Conservation (phyloP, 1,140 invertebrate genomes). For the Temnothorax curvispinosus region DNA sequence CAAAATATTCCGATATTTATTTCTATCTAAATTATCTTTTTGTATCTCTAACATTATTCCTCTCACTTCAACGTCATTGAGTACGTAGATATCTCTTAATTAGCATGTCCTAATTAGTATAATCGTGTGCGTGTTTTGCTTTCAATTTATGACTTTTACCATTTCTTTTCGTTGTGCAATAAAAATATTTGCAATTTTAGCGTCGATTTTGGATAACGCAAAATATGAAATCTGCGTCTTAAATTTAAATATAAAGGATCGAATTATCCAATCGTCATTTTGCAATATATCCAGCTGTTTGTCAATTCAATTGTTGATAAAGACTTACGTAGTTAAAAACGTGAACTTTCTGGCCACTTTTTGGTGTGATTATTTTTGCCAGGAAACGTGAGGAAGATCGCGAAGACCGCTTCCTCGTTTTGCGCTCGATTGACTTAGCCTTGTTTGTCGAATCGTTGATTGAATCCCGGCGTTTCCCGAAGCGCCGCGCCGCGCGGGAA, state of each 20-base stretch:
- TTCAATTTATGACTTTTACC: neutral
- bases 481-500: conserved; percentile 22
- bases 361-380: neutral
- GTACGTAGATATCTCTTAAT: neutral
- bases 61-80: neutral
- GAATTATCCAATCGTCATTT: neutral
- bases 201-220: no score
- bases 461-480: conserved; percentile 34
- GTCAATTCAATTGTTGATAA: neutral
- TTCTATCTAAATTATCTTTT: neutral
- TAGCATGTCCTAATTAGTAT: conserved; percentile 8
- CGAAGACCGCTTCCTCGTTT: conserved; percentile 1
- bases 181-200: neutral
- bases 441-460: conserved; percentile 39
- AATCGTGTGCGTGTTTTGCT: neutral
- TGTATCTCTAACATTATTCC: neutral
- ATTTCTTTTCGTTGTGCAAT: neutral
- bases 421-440: conserved; percentile 4
- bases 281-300: neutral
- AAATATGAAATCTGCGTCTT: neutral
- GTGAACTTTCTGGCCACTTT: neutral
- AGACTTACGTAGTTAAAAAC: neutral
- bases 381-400: neutral
- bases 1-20: neutral
- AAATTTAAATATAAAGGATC: neutral